phyloP scores from a whole-genome alignment of 1,140 invertebrate genomes.

The Ridgeia piscesae region DNA sequence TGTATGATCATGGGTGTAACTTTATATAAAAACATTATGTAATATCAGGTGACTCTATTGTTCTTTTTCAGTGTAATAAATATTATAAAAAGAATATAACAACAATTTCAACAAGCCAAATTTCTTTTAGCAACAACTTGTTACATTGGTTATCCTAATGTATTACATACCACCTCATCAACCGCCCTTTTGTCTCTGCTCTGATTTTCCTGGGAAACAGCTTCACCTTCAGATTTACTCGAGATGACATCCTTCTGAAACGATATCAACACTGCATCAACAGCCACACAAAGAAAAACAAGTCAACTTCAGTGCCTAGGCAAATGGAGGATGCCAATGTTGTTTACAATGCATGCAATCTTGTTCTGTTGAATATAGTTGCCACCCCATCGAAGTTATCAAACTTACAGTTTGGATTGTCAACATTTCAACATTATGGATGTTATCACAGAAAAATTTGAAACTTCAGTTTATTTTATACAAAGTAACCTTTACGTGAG shows the following conservation, averaged over 20 bases:
- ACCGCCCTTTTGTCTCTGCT: neutral
- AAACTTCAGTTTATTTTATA: neutral
- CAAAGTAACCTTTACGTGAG: no score
- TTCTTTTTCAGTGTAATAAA: neutral
- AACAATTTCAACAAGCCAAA: neutral
- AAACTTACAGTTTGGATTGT: neutral
- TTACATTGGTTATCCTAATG: neutral
- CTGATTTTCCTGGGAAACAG: conserved; percentile 13
- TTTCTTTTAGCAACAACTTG: neutral
- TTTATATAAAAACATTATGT: neutral
- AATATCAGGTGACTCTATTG: neutral
- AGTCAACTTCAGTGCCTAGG: neutral
- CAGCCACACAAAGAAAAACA: neutral
- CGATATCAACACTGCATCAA: neutral
- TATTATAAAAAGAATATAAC: no score
- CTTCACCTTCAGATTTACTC: neutral
- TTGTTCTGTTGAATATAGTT: neutral
- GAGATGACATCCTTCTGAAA: neutral
- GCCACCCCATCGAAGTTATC: neutral
- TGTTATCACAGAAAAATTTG: neutral
- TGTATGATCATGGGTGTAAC: neutral
- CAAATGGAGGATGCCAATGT: neutral
- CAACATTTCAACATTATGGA: neutral
- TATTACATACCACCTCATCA: neutral
- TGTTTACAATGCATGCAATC: neutral